Evolutionary conservation across 2,113 vertebrate species (phyloP), one percentile per base, ranked within the genome.

Genomic region (Sinocyclocheilus anophthalmus): DNA sequence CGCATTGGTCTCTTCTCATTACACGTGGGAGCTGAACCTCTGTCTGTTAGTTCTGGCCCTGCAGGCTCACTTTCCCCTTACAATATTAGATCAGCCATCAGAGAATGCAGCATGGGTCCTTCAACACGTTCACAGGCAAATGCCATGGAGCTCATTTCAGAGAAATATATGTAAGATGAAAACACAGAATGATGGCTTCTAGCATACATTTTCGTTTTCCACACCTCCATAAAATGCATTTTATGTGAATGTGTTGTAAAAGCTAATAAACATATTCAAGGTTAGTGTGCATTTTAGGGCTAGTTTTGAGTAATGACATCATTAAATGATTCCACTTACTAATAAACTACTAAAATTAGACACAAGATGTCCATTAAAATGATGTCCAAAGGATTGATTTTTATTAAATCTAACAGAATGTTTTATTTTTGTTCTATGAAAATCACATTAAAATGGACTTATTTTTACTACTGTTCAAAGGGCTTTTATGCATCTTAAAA

Each of bases 291-390:
- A 83, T 6, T 81, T 18, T 50, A 67, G 26, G 11, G 65, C 6
- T 1, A 70, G 45, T 10, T 65, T 81, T 30, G 59, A 65, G n/a
- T 3, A 26, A 76, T 48, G 45, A n/a, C 65, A 70, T 55, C 10
- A 33, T 82, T 12, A 81, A 39, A 63, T 24, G 18, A 45, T 81
- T 63, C 12, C 7, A 30, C n/a, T 77, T 55, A 55, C 26, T 53
- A 78, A 57, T 78, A 20, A 78, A 33, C 50, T 57, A 18, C 16
- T 42, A 37, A 33, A 48, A 65, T 45, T 61, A 33, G 63, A 67
- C 55, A 16, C 22, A 57, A 87, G 79, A 94, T 92, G 92, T 92
- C 90, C 91, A 72, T 20, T 39, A 18, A 39, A 37, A 70, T 39
- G 1, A 8, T 22, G 33, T 70, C 8, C 3, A 39, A 39, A 20